Conservation (phyloP, 2,113 vertebrate species). For the Hemiscyllium ocellatum region DNA sequence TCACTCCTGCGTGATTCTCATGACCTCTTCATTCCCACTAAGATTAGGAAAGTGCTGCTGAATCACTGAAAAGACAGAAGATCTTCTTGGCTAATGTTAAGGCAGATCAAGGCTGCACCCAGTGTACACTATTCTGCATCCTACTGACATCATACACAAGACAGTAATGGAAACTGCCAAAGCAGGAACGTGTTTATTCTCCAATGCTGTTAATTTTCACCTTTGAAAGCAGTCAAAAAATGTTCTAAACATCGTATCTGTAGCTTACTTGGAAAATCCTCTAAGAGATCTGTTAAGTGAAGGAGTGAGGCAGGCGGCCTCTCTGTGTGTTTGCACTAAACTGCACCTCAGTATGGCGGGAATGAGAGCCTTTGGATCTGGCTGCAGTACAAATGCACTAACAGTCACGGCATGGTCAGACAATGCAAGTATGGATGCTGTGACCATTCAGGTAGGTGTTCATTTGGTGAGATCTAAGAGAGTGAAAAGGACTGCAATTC, state of each 20-base stretch:
- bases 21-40: not conserved
- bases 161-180: no score
- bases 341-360: no score
- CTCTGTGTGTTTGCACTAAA: no score
- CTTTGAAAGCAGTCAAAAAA: not conserved
- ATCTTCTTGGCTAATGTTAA: not conserved
- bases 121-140: not conserved
- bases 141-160: not conserved
- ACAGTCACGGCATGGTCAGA: no score
- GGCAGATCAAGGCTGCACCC: not conserved
- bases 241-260: not conserved
- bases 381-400: no score
- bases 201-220: not conserved
- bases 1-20: not conserved
- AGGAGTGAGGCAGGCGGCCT: not conserved
- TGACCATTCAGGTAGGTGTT: no score
- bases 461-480: no score
- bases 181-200: not conserved
- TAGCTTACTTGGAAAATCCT: not conserved
- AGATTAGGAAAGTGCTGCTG: not conserved
- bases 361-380: no score
- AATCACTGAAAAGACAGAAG: not conserved
- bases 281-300: not conserved
- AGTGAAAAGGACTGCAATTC: no score
- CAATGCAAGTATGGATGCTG: no score